Percentiles rank a stretch among this genome's conserved stretches.
Conservation (phyloP, 2,888 invertebrate species). For the Halictus ligatus region DNA sequence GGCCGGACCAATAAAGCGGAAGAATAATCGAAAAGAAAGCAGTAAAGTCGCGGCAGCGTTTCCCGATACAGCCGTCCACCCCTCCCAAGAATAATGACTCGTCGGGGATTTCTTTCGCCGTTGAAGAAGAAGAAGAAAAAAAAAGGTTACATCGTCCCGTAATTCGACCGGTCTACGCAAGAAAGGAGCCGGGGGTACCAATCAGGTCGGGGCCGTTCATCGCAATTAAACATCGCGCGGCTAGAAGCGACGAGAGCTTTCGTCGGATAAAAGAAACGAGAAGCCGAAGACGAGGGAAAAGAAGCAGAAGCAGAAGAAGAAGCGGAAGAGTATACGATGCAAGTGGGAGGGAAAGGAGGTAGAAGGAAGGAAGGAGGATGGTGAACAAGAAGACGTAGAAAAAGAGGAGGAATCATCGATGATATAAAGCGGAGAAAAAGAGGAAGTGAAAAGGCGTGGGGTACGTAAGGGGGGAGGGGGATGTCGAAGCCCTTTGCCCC, state of each 20-base stretch:
- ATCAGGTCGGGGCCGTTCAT: not conserved
- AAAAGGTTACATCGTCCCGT: not conserved
- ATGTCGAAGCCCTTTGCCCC: conserved; percentile 66
- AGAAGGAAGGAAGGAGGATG: not conserved
- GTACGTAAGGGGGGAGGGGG: not conserved
- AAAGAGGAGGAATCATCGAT: conserved; percentile 34
- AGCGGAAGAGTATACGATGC: not conserved
- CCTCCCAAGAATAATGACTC: not conserved
- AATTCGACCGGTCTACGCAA: not conserved
- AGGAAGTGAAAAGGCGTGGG: conserved; percentile 27
- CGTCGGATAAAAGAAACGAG: not conserved
- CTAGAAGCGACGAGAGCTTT: not conserved
- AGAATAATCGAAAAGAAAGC: not conserved
- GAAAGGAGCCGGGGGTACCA: not conserved
- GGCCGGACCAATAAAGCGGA: not conserved
- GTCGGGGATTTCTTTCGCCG: not conserved
- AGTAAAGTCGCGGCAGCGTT: not conserved
- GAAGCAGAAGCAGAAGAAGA: not conserved
- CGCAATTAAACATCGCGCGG: not conserved
- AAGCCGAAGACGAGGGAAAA: not conserved
- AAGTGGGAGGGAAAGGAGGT: not conserved
- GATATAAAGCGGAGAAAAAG: conserved; percentile 32
- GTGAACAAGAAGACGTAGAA: not conserved
- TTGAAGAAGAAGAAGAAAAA: not conserved
- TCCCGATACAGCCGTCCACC: not conserved